Evolutionary conservation across 2,797 vertebrate species (phyloP).

Genomic region (Yasuhikotakia modesta): DNA sequence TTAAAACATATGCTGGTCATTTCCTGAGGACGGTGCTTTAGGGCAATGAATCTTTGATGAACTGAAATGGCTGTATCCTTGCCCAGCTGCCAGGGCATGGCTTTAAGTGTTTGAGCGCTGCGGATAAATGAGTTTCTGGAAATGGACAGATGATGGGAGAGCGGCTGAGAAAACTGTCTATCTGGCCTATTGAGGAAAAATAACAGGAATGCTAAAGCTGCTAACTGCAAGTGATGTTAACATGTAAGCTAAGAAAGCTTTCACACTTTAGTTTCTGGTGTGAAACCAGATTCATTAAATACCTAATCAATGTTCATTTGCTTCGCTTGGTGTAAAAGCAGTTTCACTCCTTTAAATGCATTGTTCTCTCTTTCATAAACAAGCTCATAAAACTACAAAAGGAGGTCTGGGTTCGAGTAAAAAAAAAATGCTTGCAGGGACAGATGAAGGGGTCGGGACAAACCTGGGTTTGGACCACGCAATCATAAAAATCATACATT

Average conservation of each 20-base stretch:
- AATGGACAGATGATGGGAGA: neutral
- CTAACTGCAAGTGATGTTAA: neutral
- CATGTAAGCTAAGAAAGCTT: neutral
- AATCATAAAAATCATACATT: slow-evolving; percentile 27
- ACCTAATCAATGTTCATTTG: neutral
- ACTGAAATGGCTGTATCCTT: slow-evolving; percentile 68
- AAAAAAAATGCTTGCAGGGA: neutral
- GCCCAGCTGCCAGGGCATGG: slow-evolving; percentile 64
- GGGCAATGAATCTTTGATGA: slow-evolving; percentile 78
- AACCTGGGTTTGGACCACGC: neutral
- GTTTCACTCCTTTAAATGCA: neutral
- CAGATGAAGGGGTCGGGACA: neutral
- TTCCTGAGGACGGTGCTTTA: slow-evolving; percentile 61
- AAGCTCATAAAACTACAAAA: neutral
- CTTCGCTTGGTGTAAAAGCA: neutral
- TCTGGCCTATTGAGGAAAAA: neutral
- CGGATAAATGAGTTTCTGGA: slow-evolving; percentile 41
- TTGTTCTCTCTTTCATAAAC: too few species aligned
- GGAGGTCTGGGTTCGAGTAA: neutral
- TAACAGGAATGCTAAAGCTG: slow-evolving; percentile 1
- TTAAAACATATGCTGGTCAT: slow-evolving; percentile 42
- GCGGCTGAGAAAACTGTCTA: neutral
- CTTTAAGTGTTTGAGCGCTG: slow-evolving; percentile 62
- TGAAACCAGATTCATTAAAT: neutral
- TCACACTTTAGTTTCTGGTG: neutral